These are phyloP conservation scores for Aegotheles bennettii DNA, from an alignment of 2,113 vertebrate species.

Conservation along the genomic window DNA sequence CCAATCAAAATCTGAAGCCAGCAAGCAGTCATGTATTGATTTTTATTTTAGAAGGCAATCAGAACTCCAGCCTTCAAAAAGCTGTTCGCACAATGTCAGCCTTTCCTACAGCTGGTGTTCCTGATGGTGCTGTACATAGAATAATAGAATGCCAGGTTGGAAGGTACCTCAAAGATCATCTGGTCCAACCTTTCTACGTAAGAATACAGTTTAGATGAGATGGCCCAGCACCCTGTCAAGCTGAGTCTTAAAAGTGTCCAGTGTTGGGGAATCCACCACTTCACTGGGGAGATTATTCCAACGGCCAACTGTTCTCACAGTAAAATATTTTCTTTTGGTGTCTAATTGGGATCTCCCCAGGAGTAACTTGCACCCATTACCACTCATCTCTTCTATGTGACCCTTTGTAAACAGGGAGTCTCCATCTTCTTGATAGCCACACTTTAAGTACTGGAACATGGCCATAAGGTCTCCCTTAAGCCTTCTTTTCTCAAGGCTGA, in stretches of 20 bases:
- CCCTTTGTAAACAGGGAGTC: no score
- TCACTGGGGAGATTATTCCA: not conserved
- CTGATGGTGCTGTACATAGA: not conserved
- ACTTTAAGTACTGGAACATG: no score
- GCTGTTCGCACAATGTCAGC: not conserved
- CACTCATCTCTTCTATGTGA: not conserved
- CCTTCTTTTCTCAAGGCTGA: no score
- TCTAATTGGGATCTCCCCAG: not conserved
- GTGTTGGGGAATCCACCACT: no score
- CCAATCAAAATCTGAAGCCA: not conserved
- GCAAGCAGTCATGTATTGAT: not conserved
- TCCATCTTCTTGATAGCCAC: no score
- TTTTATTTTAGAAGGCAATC: not conserved
- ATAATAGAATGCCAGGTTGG: not conserved
- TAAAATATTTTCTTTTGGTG: not conserved
- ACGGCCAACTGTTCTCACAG: not conserved
- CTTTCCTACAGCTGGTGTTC: not conserved
- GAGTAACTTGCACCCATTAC: not conserved
- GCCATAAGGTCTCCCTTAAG: no score
- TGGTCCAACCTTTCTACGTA: no score
- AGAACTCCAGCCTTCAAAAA: not conserved
- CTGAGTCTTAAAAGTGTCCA: no score
- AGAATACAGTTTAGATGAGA: no score
- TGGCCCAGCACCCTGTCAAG: no score
- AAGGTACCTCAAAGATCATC: no score